Conservation (phyloP, 2,797 vertebrate genomes). For the Halcyon leucocephala region DNA sequence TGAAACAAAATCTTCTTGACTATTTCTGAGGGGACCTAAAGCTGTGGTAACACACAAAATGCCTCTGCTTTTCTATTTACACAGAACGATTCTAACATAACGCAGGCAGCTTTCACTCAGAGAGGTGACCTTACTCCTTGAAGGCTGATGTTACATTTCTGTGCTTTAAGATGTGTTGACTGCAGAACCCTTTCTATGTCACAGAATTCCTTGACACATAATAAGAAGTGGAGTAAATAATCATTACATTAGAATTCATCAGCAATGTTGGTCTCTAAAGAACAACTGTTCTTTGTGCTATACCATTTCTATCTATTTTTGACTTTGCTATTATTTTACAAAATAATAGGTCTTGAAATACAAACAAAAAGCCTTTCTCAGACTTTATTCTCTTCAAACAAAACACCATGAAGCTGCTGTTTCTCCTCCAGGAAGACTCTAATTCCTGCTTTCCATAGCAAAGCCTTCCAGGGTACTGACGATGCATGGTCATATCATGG, state of each 20-base stretch:
- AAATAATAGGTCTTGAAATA: neutral
- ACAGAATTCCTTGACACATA: neutral
- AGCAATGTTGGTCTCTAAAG: neutral
- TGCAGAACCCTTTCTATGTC: neutral
- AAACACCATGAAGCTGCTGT: neutral
- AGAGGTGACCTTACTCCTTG: neutral
- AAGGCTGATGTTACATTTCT: neutral
- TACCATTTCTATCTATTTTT: neutral
- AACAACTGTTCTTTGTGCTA: neutral
- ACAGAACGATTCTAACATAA: neutral
- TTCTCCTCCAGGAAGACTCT: neutral
- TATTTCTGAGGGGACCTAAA: neutral
- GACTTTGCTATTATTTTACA: neutral
- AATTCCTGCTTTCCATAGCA: fast-evolving
- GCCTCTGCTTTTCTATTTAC: neutral
- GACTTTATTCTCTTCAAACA: neutral
- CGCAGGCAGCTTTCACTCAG: neutral
- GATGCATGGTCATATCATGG: fast-evolving
- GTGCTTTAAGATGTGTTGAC: neutral
- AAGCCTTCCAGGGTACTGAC: neutral
- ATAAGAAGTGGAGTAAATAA: neutral
- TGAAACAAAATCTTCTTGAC: neutral
- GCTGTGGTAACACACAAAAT: neutral
- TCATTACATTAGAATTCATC: neutral
- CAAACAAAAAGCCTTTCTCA: neutral